These are phyloP conservation scores for Sanderia malayensis DNA, from an alignment of 30 jellyfish, hydroid and myxozoan genomes.

Conservation along the genomic window DNA sequence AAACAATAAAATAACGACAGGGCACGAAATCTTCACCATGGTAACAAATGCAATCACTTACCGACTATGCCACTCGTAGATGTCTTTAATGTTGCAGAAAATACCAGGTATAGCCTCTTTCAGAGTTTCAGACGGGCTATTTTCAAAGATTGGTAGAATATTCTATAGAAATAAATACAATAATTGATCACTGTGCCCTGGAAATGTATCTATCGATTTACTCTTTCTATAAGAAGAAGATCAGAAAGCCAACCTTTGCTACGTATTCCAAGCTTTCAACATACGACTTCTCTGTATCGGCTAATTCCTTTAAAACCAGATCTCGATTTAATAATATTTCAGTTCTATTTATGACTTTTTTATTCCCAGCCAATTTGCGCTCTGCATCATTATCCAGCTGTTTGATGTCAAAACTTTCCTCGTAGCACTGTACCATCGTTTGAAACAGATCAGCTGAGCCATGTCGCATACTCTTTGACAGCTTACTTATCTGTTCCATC, in stretches of 20 bases:
- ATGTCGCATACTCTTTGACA: constrained; percentile 60
- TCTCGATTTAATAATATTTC: constrained; percentile 77
- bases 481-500: constrained; percentile 72
- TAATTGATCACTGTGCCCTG: too few species aligned
- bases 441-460: constrained; percentile 79
- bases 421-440: constrained; percentile 72
- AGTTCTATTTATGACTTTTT: constrained; percentile 18
- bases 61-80: constrained; percentile 77
- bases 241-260: too few species aligned
- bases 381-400: constrained; percentile 18
- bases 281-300: constrained; percentile 77
- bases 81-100: constrained; percentile 69
- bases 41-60: constrained; percentile 9
- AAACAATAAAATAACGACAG: too few species aligned
- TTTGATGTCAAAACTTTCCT: constrained; percentile 54
- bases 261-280: constrained; percentile 61
- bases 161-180: constrained; percentile 37
- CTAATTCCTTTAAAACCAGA: constrained; percentile 75
- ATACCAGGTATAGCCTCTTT: constrained; percentile 33
- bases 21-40: too few species aligned
- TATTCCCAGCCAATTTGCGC: constrained; percentile 9
- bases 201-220: too few species aligned
- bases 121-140: constrained; percentile 27
- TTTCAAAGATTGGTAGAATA: constrained; percentile 50
- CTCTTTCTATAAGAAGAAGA: too few species aligned